Percentiles rank a stretch among this genome's conserved stretches.
Conservation (phyloP, 2,888 invertebrate genomes). For the Hofmannophila pseudospretella region DNA sequence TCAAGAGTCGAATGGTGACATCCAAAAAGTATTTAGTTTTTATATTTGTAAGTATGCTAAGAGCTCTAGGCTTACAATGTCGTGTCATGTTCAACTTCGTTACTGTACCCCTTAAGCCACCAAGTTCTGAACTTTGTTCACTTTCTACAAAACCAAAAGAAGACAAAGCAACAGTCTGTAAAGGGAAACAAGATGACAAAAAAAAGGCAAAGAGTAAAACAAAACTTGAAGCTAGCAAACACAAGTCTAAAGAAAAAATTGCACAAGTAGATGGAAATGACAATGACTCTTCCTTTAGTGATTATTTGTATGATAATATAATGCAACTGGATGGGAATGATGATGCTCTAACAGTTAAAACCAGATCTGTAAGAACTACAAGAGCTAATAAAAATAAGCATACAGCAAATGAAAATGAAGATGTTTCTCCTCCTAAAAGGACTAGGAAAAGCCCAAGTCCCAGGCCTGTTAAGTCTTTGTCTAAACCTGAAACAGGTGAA, state of each 20-base stretch:
- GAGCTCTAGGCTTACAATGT: constrained; percentile 89
- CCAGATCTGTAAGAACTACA: constrained; percentile 31
- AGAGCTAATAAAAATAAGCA: constrained; percentile 29
- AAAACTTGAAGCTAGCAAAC: constrained; percentile 22
- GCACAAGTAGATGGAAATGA: constrained; percentile 79
- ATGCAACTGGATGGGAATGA: constrained; percentile 56
- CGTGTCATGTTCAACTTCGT: constrained; percentile 89
- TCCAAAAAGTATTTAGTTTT: constrained; percentile 84
- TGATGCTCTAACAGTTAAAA: constrained; percentile 33
- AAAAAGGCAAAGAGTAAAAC: constrained; percentile 19
- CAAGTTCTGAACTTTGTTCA: constrained; percentile 79
- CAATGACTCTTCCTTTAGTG: constrained; percentile 37
- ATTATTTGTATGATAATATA: constrained; percentile 37
- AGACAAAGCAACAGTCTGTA: constrained; percentile 20
- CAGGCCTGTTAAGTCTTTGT: constrained; percentile 13
- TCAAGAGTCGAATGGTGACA: constrained; percentile 79
- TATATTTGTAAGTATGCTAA: constrained; percentile 85
- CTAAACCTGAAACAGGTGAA: constrained; percentile 10
- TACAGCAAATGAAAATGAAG: constrained; percentile 24
- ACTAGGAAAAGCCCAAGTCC: constrained; percentile 26
- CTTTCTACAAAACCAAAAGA: constrained; percentile 67
- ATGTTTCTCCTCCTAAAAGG: constrained; percentile 55
- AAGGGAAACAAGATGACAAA: constrained; percentile 16
- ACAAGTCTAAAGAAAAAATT: constrained; percentile 37
- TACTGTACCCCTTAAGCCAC: constrained; percentile 85